Conservation (phyloP, 1,140 invertebrate genomes). For the Hycleus phaleratus region DNA sequence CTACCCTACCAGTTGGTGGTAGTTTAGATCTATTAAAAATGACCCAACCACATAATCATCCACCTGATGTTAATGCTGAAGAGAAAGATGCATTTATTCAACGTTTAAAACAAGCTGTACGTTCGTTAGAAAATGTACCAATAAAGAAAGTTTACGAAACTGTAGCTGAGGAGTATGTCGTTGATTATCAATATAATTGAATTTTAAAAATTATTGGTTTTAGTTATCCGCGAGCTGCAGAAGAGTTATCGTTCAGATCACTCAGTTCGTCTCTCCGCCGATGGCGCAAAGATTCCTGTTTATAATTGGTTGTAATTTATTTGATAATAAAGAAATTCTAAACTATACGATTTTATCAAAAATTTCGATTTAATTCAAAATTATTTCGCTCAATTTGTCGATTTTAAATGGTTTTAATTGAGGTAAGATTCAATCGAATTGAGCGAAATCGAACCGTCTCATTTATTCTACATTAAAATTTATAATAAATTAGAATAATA, state of each 20-base stretch:
- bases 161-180: conserved; percentile 30
- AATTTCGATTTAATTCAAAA: too few species aligned
- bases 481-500: too few species aligned
- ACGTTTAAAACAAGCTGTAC: conserved; percentile 22
- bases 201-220: conserved; percentile 4
- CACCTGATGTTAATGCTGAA: conserved; percentile 26
- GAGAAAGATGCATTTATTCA: conserved; percentile 26
- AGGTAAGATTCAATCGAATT: not conserved
- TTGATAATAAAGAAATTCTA: not conserved
- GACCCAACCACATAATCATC: conserved; percentile 30
- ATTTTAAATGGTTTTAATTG: not conserved
- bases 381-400: not conserved
- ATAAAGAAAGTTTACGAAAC: conserved; percentile 31
- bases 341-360: not conserved
- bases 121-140: conserved; percentile 19
- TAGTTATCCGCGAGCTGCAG: conserved; percentile 27
- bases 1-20: conserved; percentile 25
- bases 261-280: conserved; percentile 28
- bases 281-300: conserved; percentile 21
- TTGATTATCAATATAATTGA: not conserved
- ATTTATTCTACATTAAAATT: not conserved
- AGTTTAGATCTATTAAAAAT: conserved; percentile 20
- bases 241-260: conserved; percentile 26
- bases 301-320: conserved; percentile 6
- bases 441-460: not conserved